Evolutionary conservation across 2,888 invertebrate genomes (phyloP), one percentile per base, ranked within the genome.

Genomic region (Cacoxenus indagator): DNA sequence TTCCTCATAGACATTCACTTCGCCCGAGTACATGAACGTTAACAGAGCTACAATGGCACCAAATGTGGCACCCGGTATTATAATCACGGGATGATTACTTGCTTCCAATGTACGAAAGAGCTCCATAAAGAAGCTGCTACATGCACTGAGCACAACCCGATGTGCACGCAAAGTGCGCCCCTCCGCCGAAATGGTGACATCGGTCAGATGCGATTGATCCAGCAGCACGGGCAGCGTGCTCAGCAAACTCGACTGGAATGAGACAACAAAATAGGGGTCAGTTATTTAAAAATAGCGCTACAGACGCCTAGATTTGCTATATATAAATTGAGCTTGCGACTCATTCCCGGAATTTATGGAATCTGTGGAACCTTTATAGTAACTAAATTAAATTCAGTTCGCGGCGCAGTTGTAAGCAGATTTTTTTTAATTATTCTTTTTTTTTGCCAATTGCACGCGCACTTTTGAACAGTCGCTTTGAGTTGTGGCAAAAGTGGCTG

Each of bases 61-160:
- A 70, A 88, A 88, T 17, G 87, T 85, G 61, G 88, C 87, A 5
- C 87, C 88, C 1, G 88, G 87, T 81, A 89, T 86, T 19, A 88
- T 86, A 62, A 87, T 87, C 24, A 89, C 87, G 65, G 88, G 88
- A 78, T 88, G 89, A 78, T 83, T 86, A 65, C 85, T 82, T 45
- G 85, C 81, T 73, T 88, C 87, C 72, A 88, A 80, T 0, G 88
- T 86, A n/a, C 87, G 87, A 89, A 96, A 96, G 73, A 96, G 90
- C 83, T 95, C 95, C 80, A 95, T 93, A 88, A 96, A 96, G 89
- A 96, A 96, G 76, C 93, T 93, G 88, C 96, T 96, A 89, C 96
- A 96, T 73, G 96, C 95, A 27, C 96, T 96, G 68, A 96, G 89
- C 64, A 96, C 94, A 65, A 96, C 92, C 82, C 93, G 92, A 88